phyloP scores from a whole-genome alignment of 1,140 invertebrate species.

The Bombus ignitus region DNA sequence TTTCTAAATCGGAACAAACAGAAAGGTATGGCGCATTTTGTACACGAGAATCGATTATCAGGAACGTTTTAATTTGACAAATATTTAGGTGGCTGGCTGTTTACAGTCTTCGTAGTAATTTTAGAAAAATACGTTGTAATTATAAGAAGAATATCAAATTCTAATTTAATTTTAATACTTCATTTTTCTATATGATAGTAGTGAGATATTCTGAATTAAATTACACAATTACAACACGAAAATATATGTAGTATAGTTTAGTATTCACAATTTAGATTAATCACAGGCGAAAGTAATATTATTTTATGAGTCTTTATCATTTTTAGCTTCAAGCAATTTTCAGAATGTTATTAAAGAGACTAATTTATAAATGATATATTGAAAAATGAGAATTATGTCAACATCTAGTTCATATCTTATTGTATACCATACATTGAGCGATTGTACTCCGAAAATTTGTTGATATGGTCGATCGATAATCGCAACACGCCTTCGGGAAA shows the following conservation, averaged over 20 bases:
- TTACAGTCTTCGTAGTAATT: neutral
- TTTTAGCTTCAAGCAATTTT: neutral
- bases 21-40: conserved; percentile 20
- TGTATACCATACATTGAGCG: too few species aligned
- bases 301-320: neutral
- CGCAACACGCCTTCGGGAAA: too few species aligned
- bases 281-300: neutral
- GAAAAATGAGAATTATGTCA: neutral
- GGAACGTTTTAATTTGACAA: neutral
- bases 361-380: neutral
- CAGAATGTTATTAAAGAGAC: neutral
- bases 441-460: too few species aligned
- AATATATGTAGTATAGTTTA: neutral
- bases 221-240: neutral
- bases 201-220: neutral
- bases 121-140: neutral
- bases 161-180: neutral
- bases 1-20: conserved; percentile 11
- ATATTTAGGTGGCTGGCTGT: neutral
- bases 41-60: neutral
- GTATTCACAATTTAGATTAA: neutral
- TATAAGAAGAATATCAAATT: neutral
- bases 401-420: too few species aligned
- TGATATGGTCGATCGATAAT: too few species aligned
- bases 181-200: too few species aligned